Conservation (phyloP, 2,797 vertebrate species). For the Percopsis omiscomaycus region DNA sequence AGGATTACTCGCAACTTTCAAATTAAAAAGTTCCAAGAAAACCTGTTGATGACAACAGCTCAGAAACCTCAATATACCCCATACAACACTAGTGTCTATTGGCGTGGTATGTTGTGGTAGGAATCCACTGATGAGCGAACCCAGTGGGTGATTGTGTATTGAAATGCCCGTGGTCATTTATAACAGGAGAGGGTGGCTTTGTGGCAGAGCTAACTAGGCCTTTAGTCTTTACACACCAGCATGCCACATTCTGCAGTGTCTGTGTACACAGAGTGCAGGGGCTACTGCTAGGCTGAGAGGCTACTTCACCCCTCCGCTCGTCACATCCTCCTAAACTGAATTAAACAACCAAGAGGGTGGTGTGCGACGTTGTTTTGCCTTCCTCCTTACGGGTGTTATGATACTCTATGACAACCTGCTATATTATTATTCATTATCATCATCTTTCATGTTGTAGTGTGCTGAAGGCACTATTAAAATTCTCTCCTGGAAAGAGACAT, state of each 20-base stretch:
- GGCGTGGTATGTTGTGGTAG: constrained; percentile 3
- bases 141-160: not conserved
- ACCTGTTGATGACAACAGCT: too few relatives aligned
- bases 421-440: too few relatives aligned
- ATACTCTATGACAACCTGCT: too few relatives aligned
- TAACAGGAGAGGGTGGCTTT: constrained; percentile 3
- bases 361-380: too few relatives aligned
- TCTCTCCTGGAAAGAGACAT: too few relatives aligned
- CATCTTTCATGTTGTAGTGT: too few relatives aligned
- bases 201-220: not conserved
- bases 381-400: too few relatives aligned
- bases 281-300: not conserved
- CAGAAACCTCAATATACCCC: too few relatives aligned
- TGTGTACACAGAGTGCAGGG: constrained; percentile 9
- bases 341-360: not conserved
- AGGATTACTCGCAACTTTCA: too few relatives aligned
- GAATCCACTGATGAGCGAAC: not conserved
- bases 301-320: not conserved
- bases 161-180: not conserved
- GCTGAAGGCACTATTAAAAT: too few relatives aligned
- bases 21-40: too few relatives aligned
- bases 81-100: not conserved
- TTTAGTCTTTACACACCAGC: constrained; percentile 1
- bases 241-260: constrained; percentile 18
- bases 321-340: not conserved